A percentile compares a stretch with the other conserved stretches of the same genome.
phyloP scores from a whole-genome alignment of 1,140 invertebrate genomes.

The Argopecten irradians region DNA sequence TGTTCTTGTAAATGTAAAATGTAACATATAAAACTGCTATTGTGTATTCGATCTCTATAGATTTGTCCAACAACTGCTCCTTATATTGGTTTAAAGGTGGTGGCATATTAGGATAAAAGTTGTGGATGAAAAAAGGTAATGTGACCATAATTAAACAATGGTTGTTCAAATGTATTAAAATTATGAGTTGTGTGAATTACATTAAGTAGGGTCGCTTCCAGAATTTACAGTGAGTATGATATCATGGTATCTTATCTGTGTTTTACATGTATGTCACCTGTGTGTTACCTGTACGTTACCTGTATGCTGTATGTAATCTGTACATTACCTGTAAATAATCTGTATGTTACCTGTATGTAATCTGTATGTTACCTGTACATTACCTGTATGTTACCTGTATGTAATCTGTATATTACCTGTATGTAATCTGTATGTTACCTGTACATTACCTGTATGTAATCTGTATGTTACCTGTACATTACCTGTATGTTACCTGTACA shows the following conservation, averaged over 20 bases:
- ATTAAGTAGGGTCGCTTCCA: too few relatives aligned
- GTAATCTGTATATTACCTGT: not conserved
- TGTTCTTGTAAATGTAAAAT: too few relatives aligned
- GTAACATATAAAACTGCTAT: too few relatives aligned
- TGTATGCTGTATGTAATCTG: not conserved
- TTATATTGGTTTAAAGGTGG: not conserved
- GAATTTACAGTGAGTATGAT: too few relatives aligned
- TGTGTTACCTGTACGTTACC: not conserved
- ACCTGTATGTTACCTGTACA: not conserved
- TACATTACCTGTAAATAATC: not conserved
- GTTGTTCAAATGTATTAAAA: too few relatives aligned
- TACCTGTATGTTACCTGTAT: not conserved
- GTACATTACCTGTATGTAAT: not conserved
- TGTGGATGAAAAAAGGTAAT: not conserved
- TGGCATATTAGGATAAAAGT: not conserved
- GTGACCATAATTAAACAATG: too few relatives aligned
- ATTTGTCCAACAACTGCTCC: too few relatives aligned
- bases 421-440: not conserved
- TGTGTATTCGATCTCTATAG: too few relatives aligned
- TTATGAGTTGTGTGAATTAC: too few relatives aligned
- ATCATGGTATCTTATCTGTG: not conserved
- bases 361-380: not conserved
- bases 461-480: not conserved
- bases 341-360: not conserved
- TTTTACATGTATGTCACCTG: slow-evolving; percentile 14